Evolutionary conservation across 64 coral and sea anemone species (phyloP).

Genomic region (Dendronephthya gigantea): DNA sequence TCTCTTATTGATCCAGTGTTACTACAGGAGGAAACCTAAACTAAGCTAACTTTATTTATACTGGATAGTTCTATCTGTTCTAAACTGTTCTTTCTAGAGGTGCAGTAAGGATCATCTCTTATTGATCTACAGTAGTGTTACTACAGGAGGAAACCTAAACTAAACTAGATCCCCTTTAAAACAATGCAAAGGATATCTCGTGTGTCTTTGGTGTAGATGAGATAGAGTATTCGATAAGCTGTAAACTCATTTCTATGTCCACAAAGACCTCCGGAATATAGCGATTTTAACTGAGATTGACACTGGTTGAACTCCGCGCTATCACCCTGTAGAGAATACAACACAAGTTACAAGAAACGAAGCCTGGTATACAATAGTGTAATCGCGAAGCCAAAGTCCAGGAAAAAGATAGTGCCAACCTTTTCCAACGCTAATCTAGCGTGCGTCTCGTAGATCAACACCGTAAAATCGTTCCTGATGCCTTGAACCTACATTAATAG

Average conservation of each 20-base stretch:
- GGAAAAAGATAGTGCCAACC: constrained; percentile 24
- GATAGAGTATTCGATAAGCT: constrained; percentile 79
- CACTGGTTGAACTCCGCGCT: constrained; percentile 99
- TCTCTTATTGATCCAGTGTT: too few relatives aligned
- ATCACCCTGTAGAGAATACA: constrained; percentile 58
- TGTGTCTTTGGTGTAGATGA: constrained; percentile 67
- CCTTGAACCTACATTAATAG: constrained; percentile 67
- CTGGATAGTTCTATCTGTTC: too few relatives aligned
- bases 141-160: too few relatives aligned
- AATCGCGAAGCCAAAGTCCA: too few relatives aligned
- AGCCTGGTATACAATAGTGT: too few relatives aligned
- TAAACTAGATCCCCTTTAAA: too few relatives aligned
- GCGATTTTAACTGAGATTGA: constrained; percentile 90
- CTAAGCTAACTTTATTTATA: too few relatives aligned
- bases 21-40: too few relatives aligned
- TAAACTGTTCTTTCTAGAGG: too few relatives aligned
- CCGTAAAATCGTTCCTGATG: constrained; percentile 80
- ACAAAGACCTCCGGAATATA: constrained; percentile 59
- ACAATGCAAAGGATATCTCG: constrained; percentile 80
- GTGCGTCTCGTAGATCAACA: constrained; percentile 91
- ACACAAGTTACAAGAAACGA: not conserved
- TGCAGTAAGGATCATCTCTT: too few relatives aligned
- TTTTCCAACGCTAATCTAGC: constrained; percentile 98
- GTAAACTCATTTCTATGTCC: constrained; percentile 77
- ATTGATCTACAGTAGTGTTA: too few relatives aligned